Base-by-base conservation (phyloP, 2,888 invertebrate genomes). In the Oegoconia quadripuncta region DNA sequence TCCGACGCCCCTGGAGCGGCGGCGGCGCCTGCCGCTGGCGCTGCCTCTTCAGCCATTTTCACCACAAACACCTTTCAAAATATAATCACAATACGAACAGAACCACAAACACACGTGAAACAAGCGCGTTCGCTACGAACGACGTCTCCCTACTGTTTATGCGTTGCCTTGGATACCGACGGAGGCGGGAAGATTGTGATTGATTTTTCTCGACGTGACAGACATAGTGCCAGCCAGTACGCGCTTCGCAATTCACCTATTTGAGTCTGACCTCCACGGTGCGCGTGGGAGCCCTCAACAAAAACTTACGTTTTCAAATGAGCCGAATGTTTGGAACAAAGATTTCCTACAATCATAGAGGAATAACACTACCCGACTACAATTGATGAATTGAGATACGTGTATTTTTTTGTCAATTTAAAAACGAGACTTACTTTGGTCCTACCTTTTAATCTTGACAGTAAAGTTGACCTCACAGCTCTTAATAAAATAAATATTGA, bases 1-100 rank as follows among this genome's bases (percentile, higher is more conserved):
- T 93, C 93, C 34, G 87, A 75, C 23, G 84, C 87, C 7, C 75
- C 84, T 25, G 84, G 86, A 7, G 77, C 84, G 29, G 79, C 81
- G 32, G 79, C 70, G 5, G 68, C 64, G n/a, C n/a, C n/a, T n/a
- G n/a, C n/a, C 9, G 71, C 53, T 11, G 51, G 61, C 16, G 52
- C 61, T 9, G 46, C 69, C 37, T 84, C 86, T 1, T 86, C 86
- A 33, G 68, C 87, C 86, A 86, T 86, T 8, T 3, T 12, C 14
- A 15, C 7, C 12, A 34, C 22, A 11, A 37, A 23, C n/a, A 56
- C 47, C 42, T 42, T 48, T 49, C 52, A 25, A 40, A 33, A 39
- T 39, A 47, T 46, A 42, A 33, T 34, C 42, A 40, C 39, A 40
- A 41, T 30, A 34, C 20, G 29, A 41, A 38, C 34, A 25, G 44